A percentile compares a stretch with the other conserved stretches of the same genome.
These are phyloP conservation scores for Turritopsis dohrnii DNA, from an alignment of 30 jellyfish, hydroid and myxozoan species.

Conservation along the genomic window DNA sequence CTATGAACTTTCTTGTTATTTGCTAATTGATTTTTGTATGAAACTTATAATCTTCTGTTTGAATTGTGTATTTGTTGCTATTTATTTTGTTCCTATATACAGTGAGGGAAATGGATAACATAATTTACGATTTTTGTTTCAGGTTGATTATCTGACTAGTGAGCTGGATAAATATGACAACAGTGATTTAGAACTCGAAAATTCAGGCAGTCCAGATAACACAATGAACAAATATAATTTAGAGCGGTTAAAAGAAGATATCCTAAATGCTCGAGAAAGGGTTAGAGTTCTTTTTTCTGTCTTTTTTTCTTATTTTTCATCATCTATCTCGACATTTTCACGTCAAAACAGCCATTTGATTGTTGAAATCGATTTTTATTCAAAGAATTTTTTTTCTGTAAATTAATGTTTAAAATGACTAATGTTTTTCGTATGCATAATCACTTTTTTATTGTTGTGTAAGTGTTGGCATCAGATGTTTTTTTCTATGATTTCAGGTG, in stretches of 20 bases:
- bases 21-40: not conserved
- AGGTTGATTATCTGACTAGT: conserved; percentile 81
- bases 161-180: conserved; percentile 56
- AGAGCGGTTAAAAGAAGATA: conserved; percentile 79
- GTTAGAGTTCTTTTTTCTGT: conserved; percentile 28
- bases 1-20: not conserved
- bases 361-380: not conserved
- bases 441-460: not conserved
- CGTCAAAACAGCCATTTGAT: not conserved
- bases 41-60: not conserved
- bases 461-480: not conserved
- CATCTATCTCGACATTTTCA: not conserved
- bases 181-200: not conserved
- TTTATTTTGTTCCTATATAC: not conserved
- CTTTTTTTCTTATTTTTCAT: not conserved
- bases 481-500: conserved; percentile 21
- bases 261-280: conserved; percentile 79
- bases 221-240: conserved; percentile 66
- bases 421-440: not conserved
- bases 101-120: not conserved
- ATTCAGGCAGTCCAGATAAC: not conserved
- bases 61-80: not conserved
- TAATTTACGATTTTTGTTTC: not conserved
- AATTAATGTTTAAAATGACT: not conserved
- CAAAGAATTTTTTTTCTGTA: not conserved